A percentile compares a stretch with the other conserved stretches of the same genome.
These are phyloP conservation scores for Amphibalanus amphitrite DNA, from an alignment of 1,140 invertebrate species.

Conservation along the genomic window DNA sequence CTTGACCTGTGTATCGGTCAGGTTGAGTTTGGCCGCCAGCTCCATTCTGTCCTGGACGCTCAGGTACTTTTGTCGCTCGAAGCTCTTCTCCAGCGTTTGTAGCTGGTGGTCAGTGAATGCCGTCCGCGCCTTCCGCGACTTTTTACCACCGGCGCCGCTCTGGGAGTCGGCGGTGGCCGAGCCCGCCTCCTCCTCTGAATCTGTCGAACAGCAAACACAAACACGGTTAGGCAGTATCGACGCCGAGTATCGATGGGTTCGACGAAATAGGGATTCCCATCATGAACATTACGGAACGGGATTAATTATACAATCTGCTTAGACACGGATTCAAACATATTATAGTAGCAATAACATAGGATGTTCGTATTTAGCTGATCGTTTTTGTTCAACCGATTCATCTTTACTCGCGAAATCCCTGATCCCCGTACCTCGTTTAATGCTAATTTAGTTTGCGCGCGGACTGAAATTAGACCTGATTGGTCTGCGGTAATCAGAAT, in stretches of 20 bases:
- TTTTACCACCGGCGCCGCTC: constrained; percentile 10
- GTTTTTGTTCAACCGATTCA: too few species aligned
- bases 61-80: constrained; percentile 95
- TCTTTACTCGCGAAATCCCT: too few species aligned
- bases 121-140: constrained; percentile 77
- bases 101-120: constrained; percentile 97
- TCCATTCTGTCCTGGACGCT: constrained; percentile 98
- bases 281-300: too few species aligned
- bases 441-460: too few species aligned
- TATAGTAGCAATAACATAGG: too few species aligned
- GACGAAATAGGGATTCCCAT: too few species aligned
- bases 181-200: constrained; percentile 6
- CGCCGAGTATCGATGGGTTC: background rate
- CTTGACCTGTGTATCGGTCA: constrained; percentile 97
- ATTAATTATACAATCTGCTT: too few species aligned
- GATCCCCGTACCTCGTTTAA: too few species aligned
- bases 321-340: too few species aligned
- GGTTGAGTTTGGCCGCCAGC: constrained; percentile 80
- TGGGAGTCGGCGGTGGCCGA: constrained; percentile 6
- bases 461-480: too few species aligned
- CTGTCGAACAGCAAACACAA: constrained; percentile 8
- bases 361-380: too few species aligned
- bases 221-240: background rate
- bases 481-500: too few species aligned
- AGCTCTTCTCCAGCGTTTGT: constrained; percentile 90